phyloP scores from a whole-genome alignment of 2,797 vertebrate species.

The Oreonectes daqikongensis region DNA sequence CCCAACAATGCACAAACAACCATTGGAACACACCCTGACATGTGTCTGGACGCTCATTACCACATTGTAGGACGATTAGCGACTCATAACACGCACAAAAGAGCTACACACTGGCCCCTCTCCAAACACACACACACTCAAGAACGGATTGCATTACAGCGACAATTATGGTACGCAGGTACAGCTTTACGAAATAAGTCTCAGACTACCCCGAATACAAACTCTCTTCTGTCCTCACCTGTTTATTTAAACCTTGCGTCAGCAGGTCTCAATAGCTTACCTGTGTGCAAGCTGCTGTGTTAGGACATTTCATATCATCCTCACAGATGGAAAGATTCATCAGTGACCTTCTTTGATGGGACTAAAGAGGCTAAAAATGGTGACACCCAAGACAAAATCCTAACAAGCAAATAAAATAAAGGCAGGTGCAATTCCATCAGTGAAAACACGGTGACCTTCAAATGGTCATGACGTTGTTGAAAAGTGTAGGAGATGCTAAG shows the following conservation, averaged over 20 bases:
- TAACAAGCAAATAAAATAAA: conserved; percentile 33
- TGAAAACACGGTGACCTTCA: conserved; percentile 42
- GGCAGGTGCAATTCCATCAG: conserved; percentile 36
- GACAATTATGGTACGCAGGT: neutral
- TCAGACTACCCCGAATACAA: conserved; percentile 38
- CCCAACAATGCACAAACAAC: conserved; percentile 47
- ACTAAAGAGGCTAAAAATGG: conserved; percentile 25
- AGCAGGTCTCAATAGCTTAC: conserved; percentile 21
- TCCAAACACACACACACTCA: conserved; percentile 19
- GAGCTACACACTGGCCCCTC: conserved; percentile 14
- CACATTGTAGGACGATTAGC: conserved; percentile 14
- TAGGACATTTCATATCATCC: conserved; percentile 19
- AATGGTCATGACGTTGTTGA: conserved; percentile 8
- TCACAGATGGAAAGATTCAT: conserved; percentile 27
- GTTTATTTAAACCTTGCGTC: conserved; percentile 30
- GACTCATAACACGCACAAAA: conserved; percentile 42
- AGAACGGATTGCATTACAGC: conserved; percentile 11
- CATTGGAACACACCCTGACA: conserved; percentile 41
- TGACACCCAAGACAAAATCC: conserved; percentile 61
- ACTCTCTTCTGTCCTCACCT: conserved; percentile 27
- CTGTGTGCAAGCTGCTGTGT: neutral
- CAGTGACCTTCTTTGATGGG: conserved; percentile 41
- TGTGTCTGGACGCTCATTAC: conserved; percentile 48
- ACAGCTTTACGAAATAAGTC: neutral
- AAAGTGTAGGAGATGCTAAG: conserved; percentile 34